Conservation (phyloP, 2,113 vertebrate genomes). For the Podilymbus podiceps region DNA sequence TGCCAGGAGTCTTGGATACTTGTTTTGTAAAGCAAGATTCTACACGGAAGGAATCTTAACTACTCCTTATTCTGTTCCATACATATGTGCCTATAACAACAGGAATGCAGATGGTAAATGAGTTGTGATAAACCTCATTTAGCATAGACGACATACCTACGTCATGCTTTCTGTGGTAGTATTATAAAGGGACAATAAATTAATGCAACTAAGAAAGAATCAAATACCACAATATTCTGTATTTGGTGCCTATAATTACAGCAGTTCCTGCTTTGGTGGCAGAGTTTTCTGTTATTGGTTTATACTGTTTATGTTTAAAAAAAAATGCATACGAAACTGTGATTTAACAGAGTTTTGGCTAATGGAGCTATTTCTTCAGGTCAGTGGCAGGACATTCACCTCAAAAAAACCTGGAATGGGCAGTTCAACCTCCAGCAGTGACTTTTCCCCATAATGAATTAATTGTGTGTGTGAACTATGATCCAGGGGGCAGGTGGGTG, state of each 20-base stretch:
- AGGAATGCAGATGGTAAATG: slow-evolving; percentile 34
- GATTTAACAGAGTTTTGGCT: slow-evolving; percentile 70
- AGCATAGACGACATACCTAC: background rate
- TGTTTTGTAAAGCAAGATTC: background rate
- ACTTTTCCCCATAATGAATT: slow-evolving; percentile 83
- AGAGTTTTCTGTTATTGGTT: background rate
- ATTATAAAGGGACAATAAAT: background rate
- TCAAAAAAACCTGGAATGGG: slow-evolving; percentile 66
- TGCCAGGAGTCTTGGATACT: background rate
- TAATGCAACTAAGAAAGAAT: background rate
- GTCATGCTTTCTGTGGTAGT: background rate
- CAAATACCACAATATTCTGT: background rate
- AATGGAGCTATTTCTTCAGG: slow-evolving; percentile 77
- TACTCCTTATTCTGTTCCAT: slow-evolving; percentile 7
- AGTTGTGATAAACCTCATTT: slow-evolving; percentile 33
- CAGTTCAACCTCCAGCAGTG: slow-evolving; percentile 77
- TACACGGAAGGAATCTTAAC: background rate
- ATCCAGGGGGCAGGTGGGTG: slow-evolving; percentile 82
- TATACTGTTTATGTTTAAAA: background rate
- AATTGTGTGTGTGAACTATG: slow-evolving; percentile 87
- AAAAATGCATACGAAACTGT: slow-evolving; percentile 66
- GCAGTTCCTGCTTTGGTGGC: background rate
- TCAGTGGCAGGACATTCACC: slow-evolving; percentile 81
- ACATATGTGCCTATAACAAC: background rate
- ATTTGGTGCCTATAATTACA: background rate